These are phyloP conservation scores for Drosophila mettleri DNA, from an alignment of 2,888 invertebrate species.

Conservation along the genomic window DNA sequence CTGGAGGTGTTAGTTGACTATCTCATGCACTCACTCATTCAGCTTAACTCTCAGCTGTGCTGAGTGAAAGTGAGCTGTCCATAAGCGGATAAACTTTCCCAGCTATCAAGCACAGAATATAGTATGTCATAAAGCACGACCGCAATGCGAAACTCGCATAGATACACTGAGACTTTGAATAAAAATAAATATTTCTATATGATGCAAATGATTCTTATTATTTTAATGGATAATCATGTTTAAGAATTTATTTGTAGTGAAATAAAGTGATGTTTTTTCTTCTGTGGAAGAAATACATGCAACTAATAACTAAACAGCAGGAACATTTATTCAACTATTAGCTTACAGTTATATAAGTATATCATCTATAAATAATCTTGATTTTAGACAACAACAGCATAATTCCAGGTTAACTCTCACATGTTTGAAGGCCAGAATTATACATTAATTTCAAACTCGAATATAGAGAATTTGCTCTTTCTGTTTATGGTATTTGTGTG, in stretches of 20 bases:
- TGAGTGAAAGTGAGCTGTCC: slow-evolving; percentile 37
- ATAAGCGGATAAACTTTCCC: slow-evolving; percentile 28
- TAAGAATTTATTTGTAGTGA: no score
- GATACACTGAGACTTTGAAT: not conserved
- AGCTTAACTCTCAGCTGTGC: slow-evolving; percentile 19
- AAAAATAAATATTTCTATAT: not conserved
- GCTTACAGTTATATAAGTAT: no score
- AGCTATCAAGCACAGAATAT: not conserved
- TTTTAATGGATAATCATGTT: no score
- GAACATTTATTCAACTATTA: no score
- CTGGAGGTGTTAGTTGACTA: slow-evolving; percentile 43
- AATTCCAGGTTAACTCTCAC: no score
- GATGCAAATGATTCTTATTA: no score
- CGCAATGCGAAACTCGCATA: not conserved
- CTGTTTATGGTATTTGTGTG: not conserved
- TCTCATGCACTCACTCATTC: slow-evolving; percentile 31
- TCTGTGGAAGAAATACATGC: no score
- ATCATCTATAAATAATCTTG: not conserved
- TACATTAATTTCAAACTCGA: not conserved
- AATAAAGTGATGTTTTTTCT: no score
- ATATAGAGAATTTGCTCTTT: not conserved
- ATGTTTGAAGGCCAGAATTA: not conserved
- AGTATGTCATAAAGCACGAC: not conserved
- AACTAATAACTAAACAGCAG: no score
- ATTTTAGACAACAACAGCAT: not conserved